Conservation (phyloP, 2,113 vertebrate genomes). For the Stercorarius parasiticus region DNA sequence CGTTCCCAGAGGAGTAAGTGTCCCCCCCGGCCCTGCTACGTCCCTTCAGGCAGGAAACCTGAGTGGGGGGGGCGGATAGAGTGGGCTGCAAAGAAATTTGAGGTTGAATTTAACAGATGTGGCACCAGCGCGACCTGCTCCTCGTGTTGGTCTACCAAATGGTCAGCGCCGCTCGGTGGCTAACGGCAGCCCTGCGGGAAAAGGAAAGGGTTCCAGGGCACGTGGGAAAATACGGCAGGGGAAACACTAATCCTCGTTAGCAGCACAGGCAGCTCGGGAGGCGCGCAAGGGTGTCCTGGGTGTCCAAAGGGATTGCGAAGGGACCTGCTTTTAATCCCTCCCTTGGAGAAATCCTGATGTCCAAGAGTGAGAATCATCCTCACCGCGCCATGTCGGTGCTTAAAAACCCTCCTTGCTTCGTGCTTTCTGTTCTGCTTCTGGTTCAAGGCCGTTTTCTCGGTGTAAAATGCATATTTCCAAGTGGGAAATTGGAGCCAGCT, state of each 20-base stretch:
- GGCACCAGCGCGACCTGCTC: background rate
- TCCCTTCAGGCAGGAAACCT: background rate
- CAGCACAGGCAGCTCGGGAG: background rate
- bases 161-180: rapidly evolving
- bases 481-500: background rate
- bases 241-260: background rate
- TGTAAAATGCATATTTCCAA: background rate
- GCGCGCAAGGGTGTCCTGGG: background rate
- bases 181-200: background rate
- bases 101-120: background rate
- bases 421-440: background rate
- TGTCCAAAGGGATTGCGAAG: background rate
- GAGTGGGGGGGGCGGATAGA: rapidly evolving
- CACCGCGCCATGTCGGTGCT: rapidly evolving
- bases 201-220: background rate
- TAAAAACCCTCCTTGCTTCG: background rate
- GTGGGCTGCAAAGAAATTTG: background rate
- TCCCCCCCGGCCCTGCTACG: rapidly evolving
- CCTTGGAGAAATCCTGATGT: background rate
- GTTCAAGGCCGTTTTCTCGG: background rate
- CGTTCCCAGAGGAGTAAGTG: conserved; percentile 97
- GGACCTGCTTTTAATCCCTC: background rate
- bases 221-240: background rate
- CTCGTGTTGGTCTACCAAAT: rapidly evolving
- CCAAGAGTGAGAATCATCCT: background rate